Evolutionary conservation across 2,113 vertebrate genomes (phyloP).

Genomic region (Pheucticus melanocephalus): DNA sequence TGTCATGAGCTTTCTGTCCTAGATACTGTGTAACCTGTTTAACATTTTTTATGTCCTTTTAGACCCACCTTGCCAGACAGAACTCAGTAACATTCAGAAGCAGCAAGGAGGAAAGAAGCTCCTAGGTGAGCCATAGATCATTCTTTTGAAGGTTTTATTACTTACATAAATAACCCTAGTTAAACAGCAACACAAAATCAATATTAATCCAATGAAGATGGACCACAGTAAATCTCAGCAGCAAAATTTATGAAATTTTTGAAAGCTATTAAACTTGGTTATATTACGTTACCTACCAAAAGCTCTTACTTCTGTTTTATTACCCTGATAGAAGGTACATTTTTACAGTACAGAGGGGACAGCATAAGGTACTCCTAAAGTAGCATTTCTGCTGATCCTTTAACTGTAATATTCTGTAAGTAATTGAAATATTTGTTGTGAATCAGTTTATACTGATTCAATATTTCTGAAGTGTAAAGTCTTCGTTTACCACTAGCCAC

Average conservation of each 20-base stretch:
- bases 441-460: background rate
- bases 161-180: slow-evolving; percentile 72
- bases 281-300: slow-evolving; percentile 67
- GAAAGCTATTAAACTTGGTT: slow-evolving; percentile 71
- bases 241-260: slow-evolving; percentile 72
- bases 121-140: slow-evolving; percentile 82
- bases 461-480: background rate
- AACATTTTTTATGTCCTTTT: slow-evolving; percentile 60
- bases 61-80: slow-evolving; percentile 93
- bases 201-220: slow-evolving; percentile 73
- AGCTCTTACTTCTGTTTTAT: slow-evolving; percentile 62
- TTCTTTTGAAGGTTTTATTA: slow-evolving; percentile 68
- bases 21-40: background rate
- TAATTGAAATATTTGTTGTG: slow-evolving; percentile 2
- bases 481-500: background rate
- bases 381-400: slow-evolving; percentile 48
- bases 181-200: slow-evolving; percentile 76
- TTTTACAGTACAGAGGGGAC: slow-evolving; percentile 37
- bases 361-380: slow-evolving; percentile 9
- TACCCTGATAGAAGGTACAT: slow-evolving; percentile 47
- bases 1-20: background rate
- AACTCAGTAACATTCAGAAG: slow-evolving; percentile 86
- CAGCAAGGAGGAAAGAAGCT: slow-evolving; percentile 87
- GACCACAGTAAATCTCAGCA: slow-evolving; percentile 63
- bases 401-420: background rate